These are phyloP conservation scores for Serrognathus titanus DNA, from an alignment of 2,888 invertebrate species.

Conservation along the genomic window DNA sequence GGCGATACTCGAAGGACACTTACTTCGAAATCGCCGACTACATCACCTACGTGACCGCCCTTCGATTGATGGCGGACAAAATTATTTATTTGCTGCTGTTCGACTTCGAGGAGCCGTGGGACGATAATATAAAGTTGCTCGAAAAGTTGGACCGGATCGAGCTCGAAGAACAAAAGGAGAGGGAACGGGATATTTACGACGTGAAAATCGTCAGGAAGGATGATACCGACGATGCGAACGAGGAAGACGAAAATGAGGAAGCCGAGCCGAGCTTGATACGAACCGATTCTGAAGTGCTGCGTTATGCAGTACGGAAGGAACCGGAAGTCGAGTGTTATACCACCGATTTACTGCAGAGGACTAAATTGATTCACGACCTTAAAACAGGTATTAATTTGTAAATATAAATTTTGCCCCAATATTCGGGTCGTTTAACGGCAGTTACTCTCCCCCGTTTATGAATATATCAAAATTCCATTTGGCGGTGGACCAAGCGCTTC, in stretches of 20 bases:
- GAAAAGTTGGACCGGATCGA: not conserved
- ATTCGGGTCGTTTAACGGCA: not conserved
- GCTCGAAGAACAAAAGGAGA: conserved; percentile 15
- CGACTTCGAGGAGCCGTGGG: conserved; percentile 24
- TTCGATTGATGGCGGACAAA: conserved; percentile 23
- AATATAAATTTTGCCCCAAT: not conserved
- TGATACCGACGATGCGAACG: no score
- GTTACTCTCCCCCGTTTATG: not conserved
- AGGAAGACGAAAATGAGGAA: not conserved
- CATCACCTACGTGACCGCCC: conserved; percentile 27
- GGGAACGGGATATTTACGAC: conserved; percentile 33
- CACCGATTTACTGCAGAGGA: conserved; percentile 4
- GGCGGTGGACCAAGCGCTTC: conserved; percentile 3
- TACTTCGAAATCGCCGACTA: conserved; percentile 33
- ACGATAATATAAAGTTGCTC: conserved; percentile 22
- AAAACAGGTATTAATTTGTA: conserved; percentile 5
- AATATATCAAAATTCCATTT: conserved; percentile 9
- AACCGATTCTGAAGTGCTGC: conserved; percentile 7
- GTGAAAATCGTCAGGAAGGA: conserved; percentile 23
- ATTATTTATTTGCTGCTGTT: conserved; percentile 26
- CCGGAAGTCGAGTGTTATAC: conserved; percentile 2
- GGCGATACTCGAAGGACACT: conserved; percentile 28
- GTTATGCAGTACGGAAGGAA: conserved; percentile 8
- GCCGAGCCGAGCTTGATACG: not conserved
- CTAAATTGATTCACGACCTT: conserved; percentile 6